Percentiles rank a stretch among this genome's conserved stretches.
These are phyloP conservation scores for Apostichopus californicus DNA, from an alignment of 35 echinoderm and acorn worm genomes.

Conservation along the genomic window DNA sequence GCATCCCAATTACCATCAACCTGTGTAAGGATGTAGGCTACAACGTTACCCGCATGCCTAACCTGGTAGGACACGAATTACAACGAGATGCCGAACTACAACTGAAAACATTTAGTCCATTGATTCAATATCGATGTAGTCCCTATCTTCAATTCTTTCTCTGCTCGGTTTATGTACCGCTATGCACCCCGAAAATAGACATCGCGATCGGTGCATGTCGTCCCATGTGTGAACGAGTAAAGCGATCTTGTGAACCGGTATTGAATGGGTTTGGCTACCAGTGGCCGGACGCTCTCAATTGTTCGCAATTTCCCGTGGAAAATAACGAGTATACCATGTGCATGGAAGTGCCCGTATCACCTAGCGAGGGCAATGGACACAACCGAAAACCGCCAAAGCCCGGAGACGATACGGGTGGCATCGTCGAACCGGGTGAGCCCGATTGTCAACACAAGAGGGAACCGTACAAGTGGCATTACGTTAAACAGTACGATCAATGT, in stretches of 20 bases:
- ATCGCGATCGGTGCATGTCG: slow-evolving; percentile 87
- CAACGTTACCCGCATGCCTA: slow-evolving; percentile 95
- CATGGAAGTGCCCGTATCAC: slow-evolving; percentile 75
- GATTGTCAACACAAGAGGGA: slow-evolving; percentile 73
- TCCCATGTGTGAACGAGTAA: slow-evolving; percentile 92
- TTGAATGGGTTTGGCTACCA: slow-evolving; percentile 89
- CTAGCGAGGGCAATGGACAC: background rate
- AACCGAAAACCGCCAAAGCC: slow-evolving; percentile 12
- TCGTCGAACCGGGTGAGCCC: slow-evolving; percentile 45
- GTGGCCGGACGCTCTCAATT: slow-evolving; percentile 87
- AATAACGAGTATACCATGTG: slow-evolving; percentile 80
- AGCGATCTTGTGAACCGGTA: slow-evolving; percentile 86
- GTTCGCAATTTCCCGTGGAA: slow-evolving; percentile 78
- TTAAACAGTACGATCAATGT: slow-evolving; percentile 86
- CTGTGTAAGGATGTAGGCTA: slow-evolving; percentile 86
- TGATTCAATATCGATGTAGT: slow-evolving; percentile 93
- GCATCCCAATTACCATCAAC: slow-evolving; percentile 85
- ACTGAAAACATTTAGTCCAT: slow-evolving; percentile 92
- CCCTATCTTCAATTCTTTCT: slow-evolving; percentile 85
- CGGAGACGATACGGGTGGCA: slow-evolving; percentile 22
- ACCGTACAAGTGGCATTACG: slow-evolving; percentile 89
- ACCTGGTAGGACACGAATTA: slow-evolving; percentile 89
- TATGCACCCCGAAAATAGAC: slow-evolving; percentile 90
- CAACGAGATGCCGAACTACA: slow-evolving; percentile 93
- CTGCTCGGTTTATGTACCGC: slow-evolving; percentile 92